Evolutionary conservation across 2,113 vertebrate genomes (phyloP), one percentile per base, ranked within the genome.

Genomic region (Pomatostomus ruficeps): DNA sequence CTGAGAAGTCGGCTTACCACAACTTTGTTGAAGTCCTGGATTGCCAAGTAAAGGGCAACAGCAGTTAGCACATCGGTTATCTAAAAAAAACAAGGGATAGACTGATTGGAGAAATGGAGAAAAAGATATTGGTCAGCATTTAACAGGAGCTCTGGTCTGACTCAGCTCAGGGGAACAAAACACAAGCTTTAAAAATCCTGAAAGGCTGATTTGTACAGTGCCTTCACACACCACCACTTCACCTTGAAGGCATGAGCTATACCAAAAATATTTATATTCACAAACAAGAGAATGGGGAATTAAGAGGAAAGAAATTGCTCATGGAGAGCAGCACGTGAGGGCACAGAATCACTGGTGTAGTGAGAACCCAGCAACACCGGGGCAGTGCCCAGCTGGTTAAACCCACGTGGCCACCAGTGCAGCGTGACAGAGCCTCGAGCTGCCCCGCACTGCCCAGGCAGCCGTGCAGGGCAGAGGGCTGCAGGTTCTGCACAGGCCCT

Each of bases 11-110:
- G 86, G 75, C 99, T 99, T 96, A 99, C 99, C 98, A 99, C 98
- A 98, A 98, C 98, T 96, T 99, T 99, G 98, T 99, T 99, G 98
- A 99, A 99, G 91, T 99, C 98, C 84, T 98, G 98, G 61, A 99
- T 97, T n/a, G 99, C 98, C 95, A 99, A 95, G 97, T 99, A 99
- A 7, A 99, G 98, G 67, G 99, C 98, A 91, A 99, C 93, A 33
- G 99, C 99, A 73, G 99, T 99, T 79, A 99, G 98, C 57, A 97
- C 97, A 94, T 99, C 99, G 38, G 98, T 99, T 83, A 99, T 85
- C 99, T 99, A 92, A 68, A 62, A 62, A 95, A 89, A 83, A 31
- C 29, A 97, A 95, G 20, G 52, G 40, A 88, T 0, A 85, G 23
- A 62, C 12, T 29, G 48, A 57, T 12, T 10, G 82, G 65, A 43